Evolutionary conservation across 2,888 invertebrate species (phyloP).

Genomic region (Yponomeuta malinellus): DNA sequence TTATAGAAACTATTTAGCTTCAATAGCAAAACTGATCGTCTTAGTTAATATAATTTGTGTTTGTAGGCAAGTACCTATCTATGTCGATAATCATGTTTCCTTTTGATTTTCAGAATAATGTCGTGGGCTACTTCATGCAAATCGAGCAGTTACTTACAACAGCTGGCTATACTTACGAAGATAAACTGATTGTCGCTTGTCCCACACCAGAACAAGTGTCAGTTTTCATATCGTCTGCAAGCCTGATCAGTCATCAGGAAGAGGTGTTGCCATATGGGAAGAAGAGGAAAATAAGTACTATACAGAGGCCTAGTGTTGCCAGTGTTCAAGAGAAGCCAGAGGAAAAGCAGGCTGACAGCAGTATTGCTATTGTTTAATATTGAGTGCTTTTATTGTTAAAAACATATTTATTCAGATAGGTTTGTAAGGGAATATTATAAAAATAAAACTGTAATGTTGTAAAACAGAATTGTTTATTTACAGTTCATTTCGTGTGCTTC

Average conservation of each 20-base stretch:
- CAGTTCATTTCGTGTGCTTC: conserved; percentile 46
- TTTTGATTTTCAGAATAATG: conserved; percentile 80
- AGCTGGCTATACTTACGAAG: conserved; percentile 88
- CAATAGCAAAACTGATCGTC: not conserved
- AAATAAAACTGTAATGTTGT: conserved; percentile 10
- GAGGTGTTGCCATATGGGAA: conserved; percentile 63
- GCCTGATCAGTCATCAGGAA: conserved; percentile 74
- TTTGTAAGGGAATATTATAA: conserved; percentile 16
- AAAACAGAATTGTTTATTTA: conserved; percentile 47
- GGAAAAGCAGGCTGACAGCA: conserved; percentile 3
- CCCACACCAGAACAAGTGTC: conserved; percentile 96
- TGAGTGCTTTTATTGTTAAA: conserved; percentile 1
- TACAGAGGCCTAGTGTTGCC: conserved; percentile 51
- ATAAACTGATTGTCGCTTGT: conserved; percentile 88
- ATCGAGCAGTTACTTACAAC: conserved; percentile 84
- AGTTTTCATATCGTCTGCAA: conserved; percentile 88
- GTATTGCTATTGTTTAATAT: conserved; percentile 1
- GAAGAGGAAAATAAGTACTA: conserved; percentile 47
- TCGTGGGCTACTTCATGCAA: conserved; percentile 91
- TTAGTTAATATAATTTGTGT: not conserved
- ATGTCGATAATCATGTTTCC: too few species aligned
- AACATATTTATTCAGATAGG: conserved; percentile 7
- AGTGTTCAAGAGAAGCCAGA: conserved; percentile 42
- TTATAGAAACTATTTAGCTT: too few species aligned
- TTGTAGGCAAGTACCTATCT: too few species aligned